phyloP scores from a whole-genome alignment of 2,888 invertebrate species.

The Lysandra bellargus region DNA sequence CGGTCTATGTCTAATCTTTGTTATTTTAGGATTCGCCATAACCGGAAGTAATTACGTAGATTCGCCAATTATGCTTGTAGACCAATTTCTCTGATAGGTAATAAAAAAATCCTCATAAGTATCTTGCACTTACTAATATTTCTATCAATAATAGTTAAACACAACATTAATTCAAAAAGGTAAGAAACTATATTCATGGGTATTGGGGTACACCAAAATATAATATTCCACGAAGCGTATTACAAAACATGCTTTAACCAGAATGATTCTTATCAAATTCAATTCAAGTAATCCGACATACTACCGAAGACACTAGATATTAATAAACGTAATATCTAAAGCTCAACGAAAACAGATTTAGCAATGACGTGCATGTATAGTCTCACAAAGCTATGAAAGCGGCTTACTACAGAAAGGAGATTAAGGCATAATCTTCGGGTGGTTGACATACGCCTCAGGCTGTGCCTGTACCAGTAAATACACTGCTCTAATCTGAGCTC shows the following conservation, averaged over 20 bases:
- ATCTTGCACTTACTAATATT: too few species aligned
- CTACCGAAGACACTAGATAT: neutral
- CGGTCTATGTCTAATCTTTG: too few species aligned
- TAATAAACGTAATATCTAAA: constrained; percentile 33
- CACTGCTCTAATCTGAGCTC: constrained; percentile 42
- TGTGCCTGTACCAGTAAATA: constrained; percentile 50
- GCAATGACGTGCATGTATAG: constrained; percentile 70
- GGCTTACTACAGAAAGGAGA: constrained; percentile 75
- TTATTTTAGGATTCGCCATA: too few species aligned
- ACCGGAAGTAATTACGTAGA: too few species aligned
- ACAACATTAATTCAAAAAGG: too few species aligned
- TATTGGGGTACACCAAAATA: neutral
- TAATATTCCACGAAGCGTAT: neutral
- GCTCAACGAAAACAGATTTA: constrained; percentile 63
- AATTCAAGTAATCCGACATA: neutral
- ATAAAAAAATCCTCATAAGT: too few species aligned
- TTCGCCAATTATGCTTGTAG: too few species aligned
- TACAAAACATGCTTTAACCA: neutral
- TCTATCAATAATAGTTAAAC: too few species aligned
- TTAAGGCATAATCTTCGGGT: constrained; percentile 73
- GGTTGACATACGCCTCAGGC: constrained; percentile 73
- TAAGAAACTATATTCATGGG: too few species aligned
- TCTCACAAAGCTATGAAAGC: constrained; percentile 75
- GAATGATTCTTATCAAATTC: neutral
- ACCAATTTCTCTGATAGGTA: too few species aligned